Evolutionary conservation across 2,113 vertebrate species (phyloP), one percentile per base, ranked within the genome.

Genomic region (Gambusia affinis): DNA sequence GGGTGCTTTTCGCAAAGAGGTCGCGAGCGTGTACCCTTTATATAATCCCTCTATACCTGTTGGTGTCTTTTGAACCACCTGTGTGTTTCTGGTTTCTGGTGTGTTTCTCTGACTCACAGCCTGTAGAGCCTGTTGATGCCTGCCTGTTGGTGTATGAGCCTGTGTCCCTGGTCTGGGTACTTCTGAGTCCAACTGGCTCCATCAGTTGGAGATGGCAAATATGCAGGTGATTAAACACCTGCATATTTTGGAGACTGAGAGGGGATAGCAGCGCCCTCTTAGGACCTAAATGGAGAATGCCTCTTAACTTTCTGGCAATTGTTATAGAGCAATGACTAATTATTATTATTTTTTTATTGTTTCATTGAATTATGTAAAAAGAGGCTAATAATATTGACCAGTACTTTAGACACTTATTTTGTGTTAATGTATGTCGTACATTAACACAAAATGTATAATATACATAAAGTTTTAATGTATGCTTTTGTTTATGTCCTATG

Each of bases 211-310:
- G 81, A 87, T 87, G 81, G 83, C 87, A 85, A 76, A 68, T 78
- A 87, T 27, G 27, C 27, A 27, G 85, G 82, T 86, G 89, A 91
- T 89, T 82, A 89, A 78, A 76, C 92, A 92, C 85, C 87, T 88
- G 82, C 82, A 88, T 85, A 35, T 80, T 87, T 87, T 82, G 85
- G 89, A 89, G 73, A 67, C 61, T 37, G 73, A 76, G 62, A 70
- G 66, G 75, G 85, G 84, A 80, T 24, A 31, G 75, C 70, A 73
- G 75, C 44, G 79, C 85, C 71, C 62, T 74, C 65, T 87, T 65
- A 67, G 60, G 79, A 86, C 79, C 30, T 31, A 83, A 89, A 37
- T 37, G 35, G 35, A 37, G 35, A 37, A 57, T 78, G 72, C 12
- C 31, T 63, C 60, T 64, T 33, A 6, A 28, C 31, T 54, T 69